Percentiles rank a stretch among this genome's conserved stretches.
These are phyloP conservation scores for Australoheros scitulus DNA, from an alignment of 2,113 vertebrate species.

Conservation along the genomic window DNA sequence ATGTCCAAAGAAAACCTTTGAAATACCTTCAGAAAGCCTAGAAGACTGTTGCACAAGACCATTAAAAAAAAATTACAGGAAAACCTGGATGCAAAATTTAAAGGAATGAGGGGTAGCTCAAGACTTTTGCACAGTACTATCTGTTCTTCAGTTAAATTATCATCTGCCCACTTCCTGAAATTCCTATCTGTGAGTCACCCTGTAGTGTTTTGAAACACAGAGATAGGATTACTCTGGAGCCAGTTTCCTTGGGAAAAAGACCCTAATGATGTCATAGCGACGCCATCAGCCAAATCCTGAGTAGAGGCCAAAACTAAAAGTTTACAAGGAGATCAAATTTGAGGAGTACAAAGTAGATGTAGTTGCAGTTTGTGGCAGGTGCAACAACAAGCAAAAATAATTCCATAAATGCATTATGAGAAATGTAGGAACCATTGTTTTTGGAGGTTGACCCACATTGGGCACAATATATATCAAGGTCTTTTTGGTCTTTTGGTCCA, in stretches of 20 bases:
- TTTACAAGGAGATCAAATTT: not conserved
- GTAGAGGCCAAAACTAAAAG: not conserved
- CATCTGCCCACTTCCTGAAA: not conserved
- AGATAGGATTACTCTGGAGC: not conserved
- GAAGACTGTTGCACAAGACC: not conserved
- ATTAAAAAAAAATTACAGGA: not conserved
- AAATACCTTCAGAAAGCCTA: not conserved
- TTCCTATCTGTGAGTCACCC: not conserved
- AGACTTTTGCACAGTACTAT: not conserved
- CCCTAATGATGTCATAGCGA: not conserved
- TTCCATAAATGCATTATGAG: not conserved
- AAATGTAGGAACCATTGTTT: not conserved
- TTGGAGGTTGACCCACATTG: not conserved
- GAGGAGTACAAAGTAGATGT: not conserved
- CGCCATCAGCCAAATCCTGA: not conserved
- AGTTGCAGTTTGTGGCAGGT: not conserved
- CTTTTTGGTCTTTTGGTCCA: not conserved
- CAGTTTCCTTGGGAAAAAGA: not conserved
- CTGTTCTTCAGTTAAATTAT: not conserved
- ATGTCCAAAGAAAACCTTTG: not conserved
- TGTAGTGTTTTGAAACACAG: not conserved
- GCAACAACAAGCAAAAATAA: no score
- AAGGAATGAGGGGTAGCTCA: not conserved
- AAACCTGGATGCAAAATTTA: not conserved
- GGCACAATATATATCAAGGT: not conserved